Conservation (phyloP, 1,140 invertebrate genomes). For the Whitmania pigra region DNA sequence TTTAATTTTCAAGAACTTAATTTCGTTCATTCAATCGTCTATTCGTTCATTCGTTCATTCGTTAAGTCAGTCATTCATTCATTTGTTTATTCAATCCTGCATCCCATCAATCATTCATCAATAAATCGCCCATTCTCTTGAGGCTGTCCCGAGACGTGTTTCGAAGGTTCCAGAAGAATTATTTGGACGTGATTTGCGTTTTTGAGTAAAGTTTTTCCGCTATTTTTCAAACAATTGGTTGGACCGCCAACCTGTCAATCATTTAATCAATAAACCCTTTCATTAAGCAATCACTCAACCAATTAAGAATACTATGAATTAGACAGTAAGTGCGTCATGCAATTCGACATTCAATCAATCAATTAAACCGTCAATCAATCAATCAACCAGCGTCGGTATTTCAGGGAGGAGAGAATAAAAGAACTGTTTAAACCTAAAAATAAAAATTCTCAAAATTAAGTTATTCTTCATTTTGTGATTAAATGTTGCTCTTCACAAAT, state of each 20-base stretch:
- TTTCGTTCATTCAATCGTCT: not conserved
- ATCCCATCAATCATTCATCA: not conserved
- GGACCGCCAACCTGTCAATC: not conserved
- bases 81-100: not conserved
- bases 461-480: too few species aligned
- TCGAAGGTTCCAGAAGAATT: not conserved
- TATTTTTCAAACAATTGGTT: not conserved
- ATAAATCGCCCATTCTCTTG: not conserved
- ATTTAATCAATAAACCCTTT: not conserved
- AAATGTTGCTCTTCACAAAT: too few species aligned
- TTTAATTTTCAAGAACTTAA: not conserved
- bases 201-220: not conserved
- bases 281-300: slow-evolving; percentile 1
- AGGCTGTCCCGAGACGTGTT: not conserved
- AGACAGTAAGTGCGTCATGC: too few species aligned
- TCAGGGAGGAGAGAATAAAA: too few species aligned
- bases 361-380: too few species aligned
- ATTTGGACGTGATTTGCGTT: not conserved
- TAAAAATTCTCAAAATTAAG: too few species aligned
- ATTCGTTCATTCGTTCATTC: not conserved
- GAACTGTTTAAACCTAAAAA: too few species aligned
- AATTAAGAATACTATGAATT: not conserved
- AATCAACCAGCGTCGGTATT: too few species aligned
- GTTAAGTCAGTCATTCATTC: not conserved
- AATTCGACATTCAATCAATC: not conserved